These are phyloP conservation scores for Synergus japonicus DNA, from an alignment of 2,888 invertebrate species.

Conservation along the genomic window DNA sequence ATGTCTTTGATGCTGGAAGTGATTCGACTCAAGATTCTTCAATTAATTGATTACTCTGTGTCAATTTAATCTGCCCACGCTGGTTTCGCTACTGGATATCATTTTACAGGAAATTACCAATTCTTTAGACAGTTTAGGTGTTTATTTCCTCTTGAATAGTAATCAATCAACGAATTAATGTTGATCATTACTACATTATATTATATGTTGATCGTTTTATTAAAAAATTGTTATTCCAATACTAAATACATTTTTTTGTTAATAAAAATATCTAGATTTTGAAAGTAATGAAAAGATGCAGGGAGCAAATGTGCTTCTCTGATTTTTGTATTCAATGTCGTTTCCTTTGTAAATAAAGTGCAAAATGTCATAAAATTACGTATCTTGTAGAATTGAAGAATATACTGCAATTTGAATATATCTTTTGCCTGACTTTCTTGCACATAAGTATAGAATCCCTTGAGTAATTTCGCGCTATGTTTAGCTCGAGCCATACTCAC, in stretches of 20 bases:
- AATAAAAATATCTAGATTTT: not conserved
- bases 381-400: slow-evolving; percentile 6
- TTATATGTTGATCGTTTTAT: not conserved
- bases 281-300: not conserved
- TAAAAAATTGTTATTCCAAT: not conserved
- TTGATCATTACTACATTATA: no score
- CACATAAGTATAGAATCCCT: slow-evolving; percentile 17
- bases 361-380: slow-evolving; percentile 1
- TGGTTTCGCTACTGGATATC: not conserved
- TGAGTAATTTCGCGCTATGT: slow-evolving; percentile 35
- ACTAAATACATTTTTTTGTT: not conserved
- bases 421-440: slow-evolving; percentile 17
- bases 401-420: slow-evolving; percentile 29
- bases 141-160: slow-evolving; percentile 1
- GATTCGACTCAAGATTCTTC: not conserved
- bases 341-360: not conserved
- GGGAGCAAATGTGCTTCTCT: not conserved
- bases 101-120: slow-evolving; percentile 16
- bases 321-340: not conserved
- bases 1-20: not conserved
- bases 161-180: not conserved
- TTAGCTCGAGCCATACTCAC: not conserved
- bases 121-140: slow-evolving; percentile 8
- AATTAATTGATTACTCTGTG: not conserved
- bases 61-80: slow-evolving; percentile 2